Evolutionary conservation across 2,113 vertebrate species (phyloP), one percentile per base, ranked within the genome.

Genomic region (Rhynchomys soricoides): DNA sequence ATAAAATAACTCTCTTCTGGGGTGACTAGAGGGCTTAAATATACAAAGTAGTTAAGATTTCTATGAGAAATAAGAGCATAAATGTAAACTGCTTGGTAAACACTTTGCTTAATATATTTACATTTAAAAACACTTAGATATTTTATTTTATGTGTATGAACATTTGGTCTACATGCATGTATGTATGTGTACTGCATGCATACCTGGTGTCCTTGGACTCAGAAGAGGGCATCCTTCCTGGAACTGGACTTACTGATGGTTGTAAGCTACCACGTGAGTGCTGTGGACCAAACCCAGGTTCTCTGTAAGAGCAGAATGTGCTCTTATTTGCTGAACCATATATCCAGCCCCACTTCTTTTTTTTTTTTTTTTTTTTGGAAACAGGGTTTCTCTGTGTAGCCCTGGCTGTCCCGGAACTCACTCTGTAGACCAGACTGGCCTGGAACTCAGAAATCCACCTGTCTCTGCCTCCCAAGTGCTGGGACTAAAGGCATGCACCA

Each of bases 21-120:
- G 29, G n/a, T 79, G 34, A 64, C 48, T 81, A 59, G 48, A 37
- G 8, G 37, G 9, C 82, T 91, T 79, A 83, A 90, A 70, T 73
- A 74, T 50, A 31, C 29, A 52, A 89, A 68, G 77, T 78, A 83
- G 68, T 86, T 74, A 92, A 85, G 24, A 85, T 87, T 79, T 94
- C 78, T 93, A 77, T 50, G 64, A 96, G 40, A 70, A 93, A 75
- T 70, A 66, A 93, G 70, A 40, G n/a, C 77, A n/a, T 52, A 22
- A 29, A 48, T 85, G 17, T 79, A 66, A 79, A 90, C 55, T 62
- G 45, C 75, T 66, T 86, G 43, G n/a, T 92, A 78, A 79, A 52
- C 29, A 77, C 43, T 11, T 15, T 71, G 34, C 40, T 90, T 78
- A 26, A 48, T 78, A 90, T 64, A 40, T 45, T 86, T 64, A 70